Conservation (phyloP, 2,797 vertebrate genomes). For the Sciurus carolinensis region DNA sequence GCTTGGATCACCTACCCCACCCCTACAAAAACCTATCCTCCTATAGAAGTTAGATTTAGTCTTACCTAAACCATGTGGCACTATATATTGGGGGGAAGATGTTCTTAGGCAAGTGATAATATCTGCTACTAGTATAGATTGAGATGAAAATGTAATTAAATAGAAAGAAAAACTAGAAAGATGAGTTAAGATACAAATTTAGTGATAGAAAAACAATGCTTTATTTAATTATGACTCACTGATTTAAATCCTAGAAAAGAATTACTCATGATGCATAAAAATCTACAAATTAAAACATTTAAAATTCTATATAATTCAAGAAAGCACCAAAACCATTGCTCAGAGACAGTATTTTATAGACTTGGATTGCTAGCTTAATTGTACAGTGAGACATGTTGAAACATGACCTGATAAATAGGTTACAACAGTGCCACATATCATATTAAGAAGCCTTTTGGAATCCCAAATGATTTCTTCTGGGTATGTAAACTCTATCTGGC, state of each 20-base stretch:
- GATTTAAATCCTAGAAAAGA: constrained; percentile 34
- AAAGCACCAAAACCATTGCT: not conserved
- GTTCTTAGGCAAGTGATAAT: not conserved
- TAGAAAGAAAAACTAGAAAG: not conserved
- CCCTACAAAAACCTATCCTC: not conserved
- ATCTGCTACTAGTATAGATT: not conserved
- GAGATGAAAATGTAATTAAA: constrained; percentile 15
- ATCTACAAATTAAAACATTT: not conserved
- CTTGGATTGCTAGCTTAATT: constrained; percentile 42
- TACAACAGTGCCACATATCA: not conserved
- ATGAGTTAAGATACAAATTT: constrained; percentile 14
- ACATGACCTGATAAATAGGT: constrained; percentile 26
- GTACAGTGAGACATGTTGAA: constrained; percentile 29
- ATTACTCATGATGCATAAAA: constrained; percentile 23
- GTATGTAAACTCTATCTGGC: no score
- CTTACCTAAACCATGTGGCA: not conserved
- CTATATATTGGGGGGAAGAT: not conserved
- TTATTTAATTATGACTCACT: constrained; percentile 12
- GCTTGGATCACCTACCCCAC: not conserved
- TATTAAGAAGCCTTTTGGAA: constrained; percentile 27
- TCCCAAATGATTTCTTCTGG: not conserved
- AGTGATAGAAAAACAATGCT: not conserved
- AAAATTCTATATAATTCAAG: constrained; percentile 26
- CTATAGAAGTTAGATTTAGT: not conserved
- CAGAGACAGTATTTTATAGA: not conserved